These are phyloP conservation scores for Lethenteron camtschaticum DNA, from an alignment of 2,113 vertebrate genomes.

Conservation along the genomic window DNA sequence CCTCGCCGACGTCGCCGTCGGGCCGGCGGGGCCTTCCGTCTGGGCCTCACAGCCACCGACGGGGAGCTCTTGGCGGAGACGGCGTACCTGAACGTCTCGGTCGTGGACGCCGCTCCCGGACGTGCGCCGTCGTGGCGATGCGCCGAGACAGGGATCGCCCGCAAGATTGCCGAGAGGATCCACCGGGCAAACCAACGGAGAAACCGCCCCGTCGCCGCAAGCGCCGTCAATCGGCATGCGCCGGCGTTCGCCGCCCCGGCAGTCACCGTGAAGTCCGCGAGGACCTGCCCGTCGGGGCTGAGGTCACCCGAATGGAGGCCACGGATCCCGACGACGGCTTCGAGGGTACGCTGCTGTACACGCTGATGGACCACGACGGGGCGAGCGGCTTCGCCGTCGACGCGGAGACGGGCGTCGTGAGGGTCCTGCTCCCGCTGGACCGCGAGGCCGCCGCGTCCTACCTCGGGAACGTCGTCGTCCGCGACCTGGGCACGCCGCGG, in stretches of 20 bases:
- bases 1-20: no score
- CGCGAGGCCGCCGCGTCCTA: no score
- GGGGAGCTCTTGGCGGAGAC: slow-evolving; percentile 18
- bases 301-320: slow-evolving; percentile 54
- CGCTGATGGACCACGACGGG: slow-evolving; percentile 59
- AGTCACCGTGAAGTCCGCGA: slow-evolving; percentile 58
- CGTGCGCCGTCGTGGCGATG: slow-evolving; percentile 51
- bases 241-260: slow-evolving; percentile 78
- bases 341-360: slow-evolving; percentile 64
- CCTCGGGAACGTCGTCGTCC: no score
- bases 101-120: slow-evolving; percentile 13
- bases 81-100: slow-evolving; percentile 75
- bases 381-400: slow-evolving; percentile 55
- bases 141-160: slow-evolving; percentile 70
- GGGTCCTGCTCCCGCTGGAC: slow-evolving; percentile 18
- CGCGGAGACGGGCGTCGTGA: slow-evolving; percentile 51
- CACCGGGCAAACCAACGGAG: slow-evolving; percentile 72
- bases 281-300: slow-evolving; percentile 43
- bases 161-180: slow-evolving; percentile 72
- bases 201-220: slow-evolving; percentile 65
- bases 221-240: slow-evolving; percentile 64
- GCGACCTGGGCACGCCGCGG: no score
- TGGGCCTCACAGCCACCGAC: no score
- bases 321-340: slow-evolving; percentile 75
- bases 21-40: no score